Conservation (phyloP, 2,888 invertebrate species). For the Polyommatus icarus region DNA sequence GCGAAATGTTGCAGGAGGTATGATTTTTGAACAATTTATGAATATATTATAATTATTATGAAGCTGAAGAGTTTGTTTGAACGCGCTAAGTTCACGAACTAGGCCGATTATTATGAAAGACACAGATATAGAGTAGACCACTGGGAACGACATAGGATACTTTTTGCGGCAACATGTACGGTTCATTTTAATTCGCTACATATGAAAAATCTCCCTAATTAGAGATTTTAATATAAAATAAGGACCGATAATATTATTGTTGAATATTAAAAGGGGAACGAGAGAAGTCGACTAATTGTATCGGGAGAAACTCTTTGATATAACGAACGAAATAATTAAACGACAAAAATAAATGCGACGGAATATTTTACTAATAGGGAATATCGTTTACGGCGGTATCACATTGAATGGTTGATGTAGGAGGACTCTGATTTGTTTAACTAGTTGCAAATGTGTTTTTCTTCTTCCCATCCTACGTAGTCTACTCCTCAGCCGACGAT, state of each 20-base stretch:
- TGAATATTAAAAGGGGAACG: conserved; percentile 35
- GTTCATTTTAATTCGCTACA: neutral
- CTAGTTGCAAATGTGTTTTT: too few relatives aligned
- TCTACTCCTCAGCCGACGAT: too few relatives aligned
- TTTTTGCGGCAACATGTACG: too few relatives aligned
- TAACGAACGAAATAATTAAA: conserved; percentile 46
- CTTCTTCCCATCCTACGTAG: too few relatives aligned
- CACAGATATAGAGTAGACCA: too few relatives aligned
- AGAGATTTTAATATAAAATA: neutral
- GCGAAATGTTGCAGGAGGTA: too few relatives aligned
- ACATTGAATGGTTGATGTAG: conserved; percentile 3
- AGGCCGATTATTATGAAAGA: too few relatives aligned
- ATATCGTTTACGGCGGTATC: conserved; percentile 23
- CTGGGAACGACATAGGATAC: too few relatives aligned
- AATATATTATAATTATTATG: too few relatives aligned
- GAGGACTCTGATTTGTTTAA: neutral
- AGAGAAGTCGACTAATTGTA: conserved; percentile 41
- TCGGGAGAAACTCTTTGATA: conserved; percentile 42
- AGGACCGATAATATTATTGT: conserved; percentile 14
- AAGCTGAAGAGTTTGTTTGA: too few relatives aligned
- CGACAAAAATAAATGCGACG: conserved; percentile 38
- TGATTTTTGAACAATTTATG: too few relatives aligned
- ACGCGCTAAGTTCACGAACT: too few relatives aligned
- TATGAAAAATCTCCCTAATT: neutral
- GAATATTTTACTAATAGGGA: conserved; percentile 37